These are phyloP conservation scores for Neosilurus hyrtlii DNA, from an alignment of 2,797 vertebrate genomes.

Conservation along the genomic window DNA sequence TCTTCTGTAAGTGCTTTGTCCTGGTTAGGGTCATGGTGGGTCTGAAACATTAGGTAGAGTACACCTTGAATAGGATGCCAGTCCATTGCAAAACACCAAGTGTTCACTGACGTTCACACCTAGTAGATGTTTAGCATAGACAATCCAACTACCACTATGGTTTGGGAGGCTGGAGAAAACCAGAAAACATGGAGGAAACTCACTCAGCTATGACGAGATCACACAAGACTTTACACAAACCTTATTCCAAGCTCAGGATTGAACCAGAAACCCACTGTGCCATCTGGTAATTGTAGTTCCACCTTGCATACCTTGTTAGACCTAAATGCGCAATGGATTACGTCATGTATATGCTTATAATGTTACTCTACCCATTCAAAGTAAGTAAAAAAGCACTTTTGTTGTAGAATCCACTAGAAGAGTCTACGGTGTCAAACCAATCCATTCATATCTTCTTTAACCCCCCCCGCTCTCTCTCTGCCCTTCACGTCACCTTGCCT, in stretches of 20 bases:
- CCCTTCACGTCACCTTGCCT: slow-evolving; percentile 30
- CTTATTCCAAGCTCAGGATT: background rate
- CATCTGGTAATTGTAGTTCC: background rate
- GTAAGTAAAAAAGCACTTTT: background rate
- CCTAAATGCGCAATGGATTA: background rate
- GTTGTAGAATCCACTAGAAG: background rate
- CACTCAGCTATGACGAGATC: background rate
- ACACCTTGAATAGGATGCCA: background rate
- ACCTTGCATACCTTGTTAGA: background rate
- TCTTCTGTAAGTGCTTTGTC: background rate
- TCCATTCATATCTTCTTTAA: background rate
- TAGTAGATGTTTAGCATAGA: background rate
- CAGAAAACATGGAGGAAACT: background rate
- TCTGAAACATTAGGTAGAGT: background rate
- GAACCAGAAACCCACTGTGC: background rate
- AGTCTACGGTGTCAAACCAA: background rate
- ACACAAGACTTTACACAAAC: background rate
- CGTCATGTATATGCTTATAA: background rate
- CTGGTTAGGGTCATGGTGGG: background rate
- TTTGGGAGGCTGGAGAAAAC: background rate
- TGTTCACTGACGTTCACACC: background rate
- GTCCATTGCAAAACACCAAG: background rate
- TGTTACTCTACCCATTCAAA: background rate
- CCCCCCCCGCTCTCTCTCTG: background rate
- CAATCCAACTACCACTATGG: background rate